Evolutionary conservation across 2,888 invertebrate genomes (phyloP), one percentile per base, ranked within the genome.

Genomic region (Drosophila limbata): DNA sequence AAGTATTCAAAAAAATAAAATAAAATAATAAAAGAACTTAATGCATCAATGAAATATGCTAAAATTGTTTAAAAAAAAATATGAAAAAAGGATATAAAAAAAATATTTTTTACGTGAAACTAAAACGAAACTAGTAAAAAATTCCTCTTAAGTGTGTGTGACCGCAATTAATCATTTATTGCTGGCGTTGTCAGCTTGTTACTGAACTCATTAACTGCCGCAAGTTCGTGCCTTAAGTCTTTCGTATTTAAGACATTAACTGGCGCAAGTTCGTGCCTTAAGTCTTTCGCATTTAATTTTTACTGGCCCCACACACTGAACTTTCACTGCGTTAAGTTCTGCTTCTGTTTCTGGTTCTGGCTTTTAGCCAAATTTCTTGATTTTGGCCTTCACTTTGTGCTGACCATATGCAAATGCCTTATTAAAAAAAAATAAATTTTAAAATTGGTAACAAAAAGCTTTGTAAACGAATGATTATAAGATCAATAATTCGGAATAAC

Each of bases 151-250:
- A 21, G 42, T 56, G 48, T 60, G 48, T 57, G 64, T 75, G 64
- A 76, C 65, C 73, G 76, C 69, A 84, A 88, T 88, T 78, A 88
- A 81, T 89, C 79, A 84, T 79, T 77, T 82, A 75, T 69, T 79
- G 69, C 50, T 57, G 44, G 42, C 51, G 55, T 55, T 65, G 57
- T 31, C 48, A 59, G 52, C 47, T 51, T 55, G 63, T 47, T 62
- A 70, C 48, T 77, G 72, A 88, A 80, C 86, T 67, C 88, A 86
- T 88, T 83, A 85, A 70, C 62, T 64, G 88, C 52, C 71, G 67
- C 48, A 63, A 67, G 67, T 63, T 67, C 44, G 63, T 63, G 68
- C n/a, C 53, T 61, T 66, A 55, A 86, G 88, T 89, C 84, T 76
- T 84, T 47, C 67, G 13, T 35, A 35, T 35, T 35, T 35, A 35